Conservation (phyloP, 2,888 invertebrate genomes). For the Ferrisia virgata region DNA sequence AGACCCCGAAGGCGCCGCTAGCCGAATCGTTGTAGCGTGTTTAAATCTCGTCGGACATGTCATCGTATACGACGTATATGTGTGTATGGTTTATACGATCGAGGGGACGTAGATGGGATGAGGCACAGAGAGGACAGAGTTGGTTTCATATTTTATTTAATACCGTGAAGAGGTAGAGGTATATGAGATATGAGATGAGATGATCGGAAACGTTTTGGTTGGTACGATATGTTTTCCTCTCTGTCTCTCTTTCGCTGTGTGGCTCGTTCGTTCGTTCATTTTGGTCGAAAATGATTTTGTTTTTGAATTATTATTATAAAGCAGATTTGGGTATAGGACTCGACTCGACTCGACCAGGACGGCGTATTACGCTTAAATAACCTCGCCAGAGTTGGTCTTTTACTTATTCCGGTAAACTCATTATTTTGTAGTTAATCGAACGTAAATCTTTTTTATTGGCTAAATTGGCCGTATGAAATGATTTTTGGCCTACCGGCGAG, state of each 20-base stretch:
- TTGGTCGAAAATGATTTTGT: not conserved
- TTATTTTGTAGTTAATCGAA: not conserved
- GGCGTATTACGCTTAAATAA: conserved; percentile 28
- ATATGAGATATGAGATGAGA: not conserved
- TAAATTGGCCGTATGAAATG: conserved; percentile 27
- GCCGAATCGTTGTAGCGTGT: not conserved
- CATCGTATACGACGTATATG: no score
- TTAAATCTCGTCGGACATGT: not conserved
- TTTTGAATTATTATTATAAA: not conserved
- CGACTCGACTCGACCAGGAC: not conserved
- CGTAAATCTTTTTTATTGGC: conserved; percentile 19
- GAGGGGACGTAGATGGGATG: no score
- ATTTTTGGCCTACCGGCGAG: conserved; percentile 17
- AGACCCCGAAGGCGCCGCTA: conserved; percentile 38
- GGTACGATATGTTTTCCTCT: not conserved
- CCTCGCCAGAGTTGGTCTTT: not conserved
- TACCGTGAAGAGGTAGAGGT: no score
- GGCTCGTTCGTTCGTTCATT: no score
- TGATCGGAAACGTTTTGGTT: no score
- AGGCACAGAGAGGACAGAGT: no score
- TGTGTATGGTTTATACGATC: not conserved
- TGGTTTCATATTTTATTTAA: no score
- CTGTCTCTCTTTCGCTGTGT: not conserved
- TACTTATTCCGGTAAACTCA: not conserved
- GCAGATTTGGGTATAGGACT: not conserved